Evolutionary conservation across 2,888 invertebrate genomes (phyloP).

Genomic region (Ochropacha duplaris): DNA sequence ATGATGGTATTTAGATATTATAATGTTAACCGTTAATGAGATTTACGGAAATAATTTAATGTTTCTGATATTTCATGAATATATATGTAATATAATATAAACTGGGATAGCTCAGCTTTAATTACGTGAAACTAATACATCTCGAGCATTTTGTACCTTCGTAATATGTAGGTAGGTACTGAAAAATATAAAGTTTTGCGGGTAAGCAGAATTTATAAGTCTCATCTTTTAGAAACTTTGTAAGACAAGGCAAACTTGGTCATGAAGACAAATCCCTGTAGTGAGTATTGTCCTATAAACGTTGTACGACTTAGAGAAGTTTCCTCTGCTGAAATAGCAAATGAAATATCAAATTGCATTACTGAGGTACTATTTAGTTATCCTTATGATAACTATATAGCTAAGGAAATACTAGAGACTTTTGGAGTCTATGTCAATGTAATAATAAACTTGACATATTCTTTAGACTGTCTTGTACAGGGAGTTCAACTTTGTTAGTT

Average conservation of each 20-base stretch:
- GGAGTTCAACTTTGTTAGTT: too few species aligned
- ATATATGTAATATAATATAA: neutral
- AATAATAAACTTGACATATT: too few species aligned
- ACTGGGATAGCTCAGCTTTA: neutral
- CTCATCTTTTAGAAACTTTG: constrained; percentile 21
- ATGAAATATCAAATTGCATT: too few species aligned
- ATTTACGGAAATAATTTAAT: neutral
- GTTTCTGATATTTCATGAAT: neutral
- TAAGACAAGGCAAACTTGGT: constrained; percentile 17
- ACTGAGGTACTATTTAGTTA: too few species aligned
- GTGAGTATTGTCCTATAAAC: constrained; percentile 20
- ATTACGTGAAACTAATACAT: neutral
- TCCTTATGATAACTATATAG: too few species aligned
- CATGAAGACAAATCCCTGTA: constrained; percentile 27
- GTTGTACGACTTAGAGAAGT: constrained; percentile 6
- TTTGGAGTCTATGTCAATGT: too few species aligned
- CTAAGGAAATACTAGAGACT: too few species aligned
- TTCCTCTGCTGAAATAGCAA: neutral
- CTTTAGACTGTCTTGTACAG: too few species aligned
- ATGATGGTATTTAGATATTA: neutral
- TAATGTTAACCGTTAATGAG: neutral
- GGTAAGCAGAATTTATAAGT: neutral
- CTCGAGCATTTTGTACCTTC: neutral
- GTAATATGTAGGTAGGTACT: neutral
- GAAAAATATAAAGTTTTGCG: constrained; percentile 8